Conservation (phyloP, 2,113 vertebrate genomes). For the Pachyramphus minor region DNA sequence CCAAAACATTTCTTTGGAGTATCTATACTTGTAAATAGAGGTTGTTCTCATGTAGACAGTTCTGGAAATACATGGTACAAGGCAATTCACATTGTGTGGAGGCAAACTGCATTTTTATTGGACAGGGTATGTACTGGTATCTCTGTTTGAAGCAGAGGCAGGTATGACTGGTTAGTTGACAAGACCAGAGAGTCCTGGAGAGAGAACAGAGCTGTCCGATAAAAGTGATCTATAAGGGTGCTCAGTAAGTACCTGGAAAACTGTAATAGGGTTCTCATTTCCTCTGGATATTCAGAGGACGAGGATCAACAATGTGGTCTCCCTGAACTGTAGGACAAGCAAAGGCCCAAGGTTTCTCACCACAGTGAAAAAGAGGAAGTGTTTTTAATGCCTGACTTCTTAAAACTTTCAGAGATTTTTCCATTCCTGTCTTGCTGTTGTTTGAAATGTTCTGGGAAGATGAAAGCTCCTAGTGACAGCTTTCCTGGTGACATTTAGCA, state of each 20-base stretch:
- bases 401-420: background rate
- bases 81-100: rapidly evolving
- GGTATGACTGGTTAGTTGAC: background rate
- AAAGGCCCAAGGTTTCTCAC: background rate
- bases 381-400: background rate
- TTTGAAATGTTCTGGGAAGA: background rate
- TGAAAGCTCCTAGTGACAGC: background rate
- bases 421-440: background rate
- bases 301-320: background rate
- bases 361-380: background rate
- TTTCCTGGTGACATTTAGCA: background rate
- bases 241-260: background rate
- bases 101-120: background rate
- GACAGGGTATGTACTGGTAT: background rate
- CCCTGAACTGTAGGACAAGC: background rate
- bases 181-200: background rate
- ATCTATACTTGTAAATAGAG: background rate
- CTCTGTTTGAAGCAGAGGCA: background rate
- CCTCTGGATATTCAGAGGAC: background rate
- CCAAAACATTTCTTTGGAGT: background rate
- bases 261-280: background rate
- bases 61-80: background rate
- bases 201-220: background rate
- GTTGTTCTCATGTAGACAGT: background rate
- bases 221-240: background rate